Conservation (phyloP, 2,113 vertebrate genomes). For the Reinhardtius hippoglossoides region DNA sequence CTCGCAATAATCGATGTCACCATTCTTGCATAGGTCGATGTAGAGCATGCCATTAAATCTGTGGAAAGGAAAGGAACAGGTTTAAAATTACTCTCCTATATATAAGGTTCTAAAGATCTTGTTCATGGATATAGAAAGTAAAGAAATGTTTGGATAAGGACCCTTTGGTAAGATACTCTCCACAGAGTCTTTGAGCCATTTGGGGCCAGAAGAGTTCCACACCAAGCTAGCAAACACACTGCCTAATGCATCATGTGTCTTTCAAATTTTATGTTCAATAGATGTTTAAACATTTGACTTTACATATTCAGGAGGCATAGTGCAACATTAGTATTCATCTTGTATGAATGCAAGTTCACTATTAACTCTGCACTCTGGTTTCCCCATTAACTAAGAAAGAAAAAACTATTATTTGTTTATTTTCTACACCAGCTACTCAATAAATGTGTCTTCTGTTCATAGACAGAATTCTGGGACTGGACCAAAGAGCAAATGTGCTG, state of each 20-base stretch:
- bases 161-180: background rate
- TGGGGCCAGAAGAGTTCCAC: background rate
- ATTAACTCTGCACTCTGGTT: background rate
- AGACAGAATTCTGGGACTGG: too few species aligned
- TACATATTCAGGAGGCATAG: background rate
- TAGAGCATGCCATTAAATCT: slow-evolving; percentile 98
- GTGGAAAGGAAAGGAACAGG: slow-evolving; percentile 41
- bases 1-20: slow-evolving; percentile 97
- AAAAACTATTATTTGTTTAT: too few species aligned
- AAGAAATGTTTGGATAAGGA: background rate
- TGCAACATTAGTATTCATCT: background rate
- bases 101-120: background rate
- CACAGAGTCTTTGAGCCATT: background rate
- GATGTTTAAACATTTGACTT: background rate
- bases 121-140: background rate
- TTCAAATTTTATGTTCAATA: background rate
- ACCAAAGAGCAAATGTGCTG: too few species aligned
- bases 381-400: background rate
- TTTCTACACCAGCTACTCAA: too few species aligned
- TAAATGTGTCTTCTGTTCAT: background rate
- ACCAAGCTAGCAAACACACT: background rate
- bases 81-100: background rate
- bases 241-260: background rate
- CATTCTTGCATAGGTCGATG: slow-evolving; percentile 98
- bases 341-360: background rate